Conservation (phyloP, 64 coral and sea anemone species). For the Actinia tenebrosa region DNA sequence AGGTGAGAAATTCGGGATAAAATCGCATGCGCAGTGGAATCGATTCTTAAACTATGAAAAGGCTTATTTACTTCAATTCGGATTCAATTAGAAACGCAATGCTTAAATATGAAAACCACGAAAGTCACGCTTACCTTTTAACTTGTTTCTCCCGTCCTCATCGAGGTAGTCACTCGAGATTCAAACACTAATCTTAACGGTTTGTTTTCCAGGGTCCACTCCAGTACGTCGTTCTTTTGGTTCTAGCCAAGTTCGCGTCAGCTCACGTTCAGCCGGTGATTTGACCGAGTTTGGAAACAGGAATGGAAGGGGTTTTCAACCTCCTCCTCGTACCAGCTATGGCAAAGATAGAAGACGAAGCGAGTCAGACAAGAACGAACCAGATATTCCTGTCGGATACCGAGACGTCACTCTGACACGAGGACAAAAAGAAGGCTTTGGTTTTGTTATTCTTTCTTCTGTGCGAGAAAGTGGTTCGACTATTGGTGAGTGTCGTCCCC, state of each 20-base stretch:
- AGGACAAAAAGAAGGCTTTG: slow-evolving; percentile 77
- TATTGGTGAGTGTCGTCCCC: slow-evolving; percentile 41
- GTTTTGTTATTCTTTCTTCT: slow-evolving; percentile 88
- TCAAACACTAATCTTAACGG: too few relatives aligned
- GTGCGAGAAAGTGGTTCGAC: slow-evolving; percentile 88
- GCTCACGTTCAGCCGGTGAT: slow-evolving; percentile 76
- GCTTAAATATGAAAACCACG: too few relatives aligned
- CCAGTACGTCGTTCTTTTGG: slow-evolving; percentile 54
- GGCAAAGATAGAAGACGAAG: slow-evolving; percentile 58
- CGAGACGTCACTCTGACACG: slow-evolving; percentile 69
- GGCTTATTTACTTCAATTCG: too few relatives aligned
- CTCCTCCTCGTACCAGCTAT: slow-evolving; percentile 16
- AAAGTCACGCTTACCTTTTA: too few relatives aligned
- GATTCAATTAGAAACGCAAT: too few relatives aligned
- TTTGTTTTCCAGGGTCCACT: slow-evolving; percentile 24
- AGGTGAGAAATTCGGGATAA: too few relatives aligned
- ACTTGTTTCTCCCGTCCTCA: too few relatives aligned
- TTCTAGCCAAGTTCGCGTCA: slow-evolving; percentile 45
- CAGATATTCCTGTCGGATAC: slow-evolving; percentile 45
- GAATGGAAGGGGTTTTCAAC: slow-evolving; percentile 3
- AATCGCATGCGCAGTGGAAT: too few relatives aligned
- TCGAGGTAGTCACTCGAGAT: too few relatives aligned
- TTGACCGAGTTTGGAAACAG: slow-evolving; percentile 38
- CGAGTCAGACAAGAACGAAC: slow-evolving; percentile 65
- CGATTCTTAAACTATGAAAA: too few relatives aligned